Conservation (phyloP, 2,113 vertebrate species). For the Callopanchax toddi region DNA sequence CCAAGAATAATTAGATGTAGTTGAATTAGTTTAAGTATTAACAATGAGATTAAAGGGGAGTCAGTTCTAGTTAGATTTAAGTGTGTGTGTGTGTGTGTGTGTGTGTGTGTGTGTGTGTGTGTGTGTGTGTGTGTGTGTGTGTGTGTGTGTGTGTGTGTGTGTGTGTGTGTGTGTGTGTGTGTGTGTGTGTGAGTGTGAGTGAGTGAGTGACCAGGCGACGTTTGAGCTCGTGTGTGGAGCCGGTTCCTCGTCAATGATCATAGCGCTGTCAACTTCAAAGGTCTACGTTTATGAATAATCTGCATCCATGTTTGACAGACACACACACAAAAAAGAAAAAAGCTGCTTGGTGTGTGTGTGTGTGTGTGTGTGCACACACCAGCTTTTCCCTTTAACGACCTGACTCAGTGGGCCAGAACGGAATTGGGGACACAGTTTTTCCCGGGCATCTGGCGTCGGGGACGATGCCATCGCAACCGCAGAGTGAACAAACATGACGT, state of each 20-base stretch:
- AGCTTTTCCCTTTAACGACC: constrained; percentile 66
- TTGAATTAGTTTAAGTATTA: no score
- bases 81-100: neutral
- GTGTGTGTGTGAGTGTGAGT: neutral
- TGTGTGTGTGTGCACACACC: constrained; percentile 17
- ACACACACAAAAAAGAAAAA: constrained; percentile 18
- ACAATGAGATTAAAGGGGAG: no score
- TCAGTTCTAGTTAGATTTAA: constrained; percentile 8
- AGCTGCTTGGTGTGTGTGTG: constrained; percentile 12
- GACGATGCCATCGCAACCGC: constrained; percentile 73
- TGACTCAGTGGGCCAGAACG: constrained; percentile 71
- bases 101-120: constrained; percentile 5
- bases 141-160: no score
- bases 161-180: neutral
- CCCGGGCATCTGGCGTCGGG: constrained; percentile 73
- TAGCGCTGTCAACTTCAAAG: constrained; percentile 73
- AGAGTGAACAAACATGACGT: constrained; percentile 76
- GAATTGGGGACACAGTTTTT: constrained; percentile 64
- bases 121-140: no score
- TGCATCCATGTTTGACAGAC: constrained; percentile 48
- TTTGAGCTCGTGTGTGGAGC: constrained; percentile 43
- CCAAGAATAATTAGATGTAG: no score
- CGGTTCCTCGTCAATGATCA: constrained; percentile 73
- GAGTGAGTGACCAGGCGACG: no score
- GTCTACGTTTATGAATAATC: constrained; percentile 58